phyloP scores from a whole-genome alignment of 2,113 vertebrate species.

The Martes martes region DNA sequence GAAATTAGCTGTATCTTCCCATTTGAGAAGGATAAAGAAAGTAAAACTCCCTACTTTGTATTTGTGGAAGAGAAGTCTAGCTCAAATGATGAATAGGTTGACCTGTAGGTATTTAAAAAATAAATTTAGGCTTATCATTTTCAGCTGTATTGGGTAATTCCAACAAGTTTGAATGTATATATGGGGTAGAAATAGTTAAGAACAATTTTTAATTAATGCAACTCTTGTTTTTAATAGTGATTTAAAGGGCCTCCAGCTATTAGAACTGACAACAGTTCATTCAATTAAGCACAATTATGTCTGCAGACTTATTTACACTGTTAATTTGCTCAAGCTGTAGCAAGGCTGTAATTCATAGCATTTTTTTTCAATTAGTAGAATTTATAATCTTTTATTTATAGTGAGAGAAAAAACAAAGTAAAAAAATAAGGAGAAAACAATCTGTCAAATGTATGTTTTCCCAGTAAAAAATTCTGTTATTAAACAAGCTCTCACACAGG shows the following conservation, averaged over 20 bases:
- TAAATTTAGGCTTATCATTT: not conserved
- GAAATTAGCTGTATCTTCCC: not conserved
- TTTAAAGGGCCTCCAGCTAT: constrained; percentile 28
- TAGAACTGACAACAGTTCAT: constrained; percentile 7
- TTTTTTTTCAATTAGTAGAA: constrained; percentile 59
- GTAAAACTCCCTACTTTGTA: not conserved
- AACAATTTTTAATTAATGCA: constrained; percentile 45
- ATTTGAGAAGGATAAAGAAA: not conserved
- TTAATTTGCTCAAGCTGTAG: constrained; percentile 39
- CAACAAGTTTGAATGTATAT: not conserved
- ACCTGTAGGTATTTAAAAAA: not conserved
- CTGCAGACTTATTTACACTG: constrained; percentile 33
- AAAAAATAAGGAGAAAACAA: not conserved
- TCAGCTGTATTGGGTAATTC: not conserved
- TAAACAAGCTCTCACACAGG: not conserved
- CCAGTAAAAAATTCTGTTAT: not conserved
- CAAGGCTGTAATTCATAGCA: constrained; percentile 36
- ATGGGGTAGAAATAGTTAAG: constrained; percentile 23
- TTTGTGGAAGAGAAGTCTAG: not conserved
- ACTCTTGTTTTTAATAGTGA: constrained; percentile 37
- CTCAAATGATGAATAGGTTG: not conserved
- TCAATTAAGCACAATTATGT: constrained; percentile 47
- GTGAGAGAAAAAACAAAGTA: constrained; percentile 27
- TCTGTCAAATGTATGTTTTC: not conserved
- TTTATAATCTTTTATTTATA: constrained; percentile 13